Conservation (phyloP, 2,797 vertebrate species). For the Otus scops region DNA sequence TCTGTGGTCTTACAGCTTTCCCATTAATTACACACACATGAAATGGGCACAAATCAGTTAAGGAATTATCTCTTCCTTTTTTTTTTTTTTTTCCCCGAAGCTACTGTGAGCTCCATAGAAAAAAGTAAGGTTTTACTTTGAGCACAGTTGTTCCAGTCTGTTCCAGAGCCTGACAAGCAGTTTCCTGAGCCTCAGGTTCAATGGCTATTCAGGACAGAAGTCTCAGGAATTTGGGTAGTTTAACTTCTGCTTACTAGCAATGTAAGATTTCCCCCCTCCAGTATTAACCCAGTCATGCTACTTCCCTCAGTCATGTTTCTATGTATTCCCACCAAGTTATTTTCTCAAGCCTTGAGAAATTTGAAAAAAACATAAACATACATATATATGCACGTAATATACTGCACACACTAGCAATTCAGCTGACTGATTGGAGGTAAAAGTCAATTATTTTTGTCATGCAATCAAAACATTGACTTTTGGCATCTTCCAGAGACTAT, state of each 20-base stretch:
- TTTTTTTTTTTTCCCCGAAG: background rate
- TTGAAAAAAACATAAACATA: background rate
- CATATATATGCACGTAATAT: background rate
- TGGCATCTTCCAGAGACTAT: slow-evolving; percentile 28
- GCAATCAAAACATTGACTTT: slow-evolving; percentile 22
- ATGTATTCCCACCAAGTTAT: background rate
- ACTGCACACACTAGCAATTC: background rate
- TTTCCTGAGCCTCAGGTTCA: background rate
- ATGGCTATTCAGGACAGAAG: background rate
- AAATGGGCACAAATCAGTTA: background rate
- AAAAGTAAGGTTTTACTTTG: background rate
- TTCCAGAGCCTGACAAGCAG: background rate
- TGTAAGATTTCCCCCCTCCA: accelerated
- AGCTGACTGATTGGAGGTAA: slow-evolving; percentile 18
- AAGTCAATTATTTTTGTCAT: slow-evolving; percentile 48
- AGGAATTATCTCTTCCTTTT: background rate
- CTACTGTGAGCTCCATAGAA: background rate
- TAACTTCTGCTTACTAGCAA: background rate
- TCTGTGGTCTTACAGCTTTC: background rate
- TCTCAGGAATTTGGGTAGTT: background rate
- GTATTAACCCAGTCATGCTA: background rate
- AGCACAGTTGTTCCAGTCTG: background rate
- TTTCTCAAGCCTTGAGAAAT: background rate
- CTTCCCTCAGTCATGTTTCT: background rate
- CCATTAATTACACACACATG: background rate